phyloP scores from a whole-genome alignment of 2,888 invertebrate species.

The Rosalia funebris region DNA sequence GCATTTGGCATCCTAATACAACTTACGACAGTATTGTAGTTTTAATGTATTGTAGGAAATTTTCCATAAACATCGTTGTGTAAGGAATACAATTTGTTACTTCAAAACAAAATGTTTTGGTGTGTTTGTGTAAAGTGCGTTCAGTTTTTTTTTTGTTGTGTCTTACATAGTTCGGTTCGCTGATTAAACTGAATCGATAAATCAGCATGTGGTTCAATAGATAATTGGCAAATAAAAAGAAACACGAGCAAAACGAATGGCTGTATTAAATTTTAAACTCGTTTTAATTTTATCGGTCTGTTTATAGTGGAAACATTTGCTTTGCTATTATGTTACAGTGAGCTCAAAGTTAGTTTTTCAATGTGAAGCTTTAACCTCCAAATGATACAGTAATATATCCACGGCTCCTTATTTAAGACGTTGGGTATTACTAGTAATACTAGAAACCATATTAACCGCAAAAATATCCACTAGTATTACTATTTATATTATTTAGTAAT shows the following conservation, averaged over 20 bases:
- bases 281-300: not conserved
- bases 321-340: not conserved
- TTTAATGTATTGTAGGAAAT: too few species aligned
- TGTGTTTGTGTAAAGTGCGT: not conserved
- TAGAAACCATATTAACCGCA: too few species aligned
- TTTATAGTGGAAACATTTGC: not conserved
- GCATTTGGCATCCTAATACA: too few species aligned
- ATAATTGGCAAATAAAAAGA: not conserved
- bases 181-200: not conserved
- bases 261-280: not conserved
- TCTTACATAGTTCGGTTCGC: not conserved
- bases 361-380: too few species aligned
- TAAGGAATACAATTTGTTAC: not conserved
- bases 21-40: too few species aligned
- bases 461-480: too few species aligned
- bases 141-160: not conserved
- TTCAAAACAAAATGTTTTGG: not conserved
- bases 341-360: too few species aligned
- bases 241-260: not conserved
- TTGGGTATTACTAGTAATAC: too few species aligned
- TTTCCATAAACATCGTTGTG: too few species aligned
- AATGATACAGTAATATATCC: too few species aligned
- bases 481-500: too few species aligned
- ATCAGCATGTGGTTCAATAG: not conserved
- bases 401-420: too few species aligned